These are phyloP conservation scores for Turdus rufiventris DNA, from an alignment of 2,113 vertebrate species.

Conservation along the genomic window DNA sequence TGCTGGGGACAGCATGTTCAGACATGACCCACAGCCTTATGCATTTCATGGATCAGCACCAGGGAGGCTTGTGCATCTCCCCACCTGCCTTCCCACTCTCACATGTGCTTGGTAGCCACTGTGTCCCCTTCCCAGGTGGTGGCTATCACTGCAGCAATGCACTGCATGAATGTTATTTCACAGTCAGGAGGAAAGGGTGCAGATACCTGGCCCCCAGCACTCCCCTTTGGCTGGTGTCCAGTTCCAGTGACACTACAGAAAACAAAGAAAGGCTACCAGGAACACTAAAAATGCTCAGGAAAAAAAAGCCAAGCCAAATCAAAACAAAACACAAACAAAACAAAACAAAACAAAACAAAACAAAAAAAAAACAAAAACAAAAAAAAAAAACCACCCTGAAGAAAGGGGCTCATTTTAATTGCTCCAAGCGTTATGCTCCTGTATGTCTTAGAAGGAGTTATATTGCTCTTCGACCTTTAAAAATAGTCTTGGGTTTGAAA, in stretches of 20 bases:
- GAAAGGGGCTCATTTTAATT: neutral
- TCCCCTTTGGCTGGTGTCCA: neutral
- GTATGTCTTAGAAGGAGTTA: neutral
- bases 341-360: neutral
- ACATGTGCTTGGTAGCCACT: neutral
- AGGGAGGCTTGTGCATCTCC: neutral
- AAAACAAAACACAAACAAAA: too few relatives aligned
- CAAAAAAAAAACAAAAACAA: too few relatives aligned
- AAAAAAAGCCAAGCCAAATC: too few relatives aligned
- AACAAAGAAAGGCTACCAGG: neutral
- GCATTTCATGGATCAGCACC: neutral
- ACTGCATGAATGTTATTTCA: neutral
- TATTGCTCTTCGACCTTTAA: neutral
- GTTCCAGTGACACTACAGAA: neutral
- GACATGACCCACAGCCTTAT: neutral
- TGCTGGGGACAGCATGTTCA: neutral
- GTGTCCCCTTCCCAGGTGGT: neutral
- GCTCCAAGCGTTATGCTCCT: neutral
- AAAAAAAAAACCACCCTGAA: neutral
- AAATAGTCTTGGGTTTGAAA: constrained; percentile 15
- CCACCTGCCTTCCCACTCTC: neutral
- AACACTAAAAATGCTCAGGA: neutral
- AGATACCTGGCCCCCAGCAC: neutral
- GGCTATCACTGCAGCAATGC: fast-evolving
- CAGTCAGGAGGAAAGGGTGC: neutral